Percentiles rank a stretch among this genome's conserved stretches.
Conservation (phyloP, 2,797 vertebrate genomes). For the Xenops minutus region DNA sequence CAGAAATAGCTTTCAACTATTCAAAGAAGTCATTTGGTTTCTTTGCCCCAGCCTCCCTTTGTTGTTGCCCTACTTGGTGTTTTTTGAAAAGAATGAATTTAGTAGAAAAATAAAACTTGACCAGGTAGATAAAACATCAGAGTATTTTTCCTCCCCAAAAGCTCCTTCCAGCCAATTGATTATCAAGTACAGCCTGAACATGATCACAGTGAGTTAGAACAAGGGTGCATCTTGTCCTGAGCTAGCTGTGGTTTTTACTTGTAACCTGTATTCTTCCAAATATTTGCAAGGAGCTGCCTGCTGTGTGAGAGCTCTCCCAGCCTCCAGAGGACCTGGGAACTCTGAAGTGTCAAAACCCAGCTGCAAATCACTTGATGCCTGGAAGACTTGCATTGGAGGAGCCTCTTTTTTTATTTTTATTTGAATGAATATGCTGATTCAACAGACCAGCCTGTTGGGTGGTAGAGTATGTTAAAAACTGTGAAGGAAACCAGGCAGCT, state of each 20-base stretch:
- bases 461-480: neutral
- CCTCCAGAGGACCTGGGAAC: neutral
- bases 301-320: neutral
- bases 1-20: neutral
- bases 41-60: neutral
- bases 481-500: neutral
- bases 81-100: neutral
- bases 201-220: neutral
- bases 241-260: neutral
- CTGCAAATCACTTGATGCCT: neutral
- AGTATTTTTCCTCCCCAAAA: neutral
- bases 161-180: neutral
- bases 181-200: neutral
- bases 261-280: neutral
- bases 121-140: neutral
- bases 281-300: neutral
- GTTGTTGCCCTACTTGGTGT: accelerated
- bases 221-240: neutral
- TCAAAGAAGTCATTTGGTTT: neutral
- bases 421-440: neutral
- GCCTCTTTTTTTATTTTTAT: neutral
- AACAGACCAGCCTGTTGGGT: accelerated
- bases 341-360: neutral
- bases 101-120: neutral
- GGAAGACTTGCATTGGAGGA: neutral